These are phyloP conservation scores for Chesias legatella DNA, from an alignment of 2,888 invertebrate species.

Conservation along the genomic window DNA sequence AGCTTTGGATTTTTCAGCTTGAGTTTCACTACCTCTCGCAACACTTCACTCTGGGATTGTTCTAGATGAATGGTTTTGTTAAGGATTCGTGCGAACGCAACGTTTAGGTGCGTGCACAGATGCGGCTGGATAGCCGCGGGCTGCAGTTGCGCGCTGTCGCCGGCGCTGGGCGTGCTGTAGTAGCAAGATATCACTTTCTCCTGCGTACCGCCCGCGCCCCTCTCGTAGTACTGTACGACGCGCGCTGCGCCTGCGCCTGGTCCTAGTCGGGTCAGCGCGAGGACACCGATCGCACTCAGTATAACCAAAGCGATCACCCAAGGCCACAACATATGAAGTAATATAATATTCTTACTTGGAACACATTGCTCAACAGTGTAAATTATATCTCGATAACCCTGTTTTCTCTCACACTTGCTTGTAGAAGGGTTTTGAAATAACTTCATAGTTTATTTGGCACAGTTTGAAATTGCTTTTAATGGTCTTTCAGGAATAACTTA, in stretches of 20 bases:
- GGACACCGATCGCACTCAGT: no score
- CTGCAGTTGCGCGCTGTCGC: slow-evolving; percentile 51
- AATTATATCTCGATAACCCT: neutral
- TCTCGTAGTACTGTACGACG: slow-evolving; percentile 13
- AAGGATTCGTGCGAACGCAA: slow-evolving; percentile 85
- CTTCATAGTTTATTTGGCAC: neutral
- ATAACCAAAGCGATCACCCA: neutral
- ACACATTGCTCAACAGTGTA: neutral
- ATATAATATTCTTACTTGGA: neutral
- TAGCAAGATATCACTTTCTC: slow-evolving; percentile 86
- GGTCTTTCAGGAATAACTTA: no score
- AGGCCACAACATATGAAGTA: slow-evolving; percentile 2
- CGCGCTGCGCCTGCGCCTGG: neutral
- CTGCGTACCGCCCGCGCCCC: no score
- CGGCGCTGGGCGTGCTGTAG: slow-evolving; percentile 80
- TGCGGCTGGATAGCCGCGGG: slow-evolving; percentile 83
- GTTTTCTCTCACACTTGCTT: slow-evolving; percentile 1
- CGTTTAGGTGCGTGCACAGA: slow-evolving; percentile 91
- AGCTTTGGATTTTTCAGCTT: slow-evolving; percentile 82
- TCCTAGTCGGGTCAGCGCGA: neutral
- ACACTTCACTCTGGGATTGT: slow-evolving; percentile 50
- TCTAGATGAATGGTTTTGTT: slow-evolving; percentile 82
- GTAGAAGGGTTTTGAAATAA: no score
- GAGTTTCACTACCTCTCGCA: slow-evolving; percentile 69
- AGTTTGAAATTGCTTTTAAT: no score